Evolutionary conservation across 2,797 vertebrate species (phyloP), one percentile per base, ranked within the genome.

Genomic region (Ambastaia sidthimunki): DNA sequence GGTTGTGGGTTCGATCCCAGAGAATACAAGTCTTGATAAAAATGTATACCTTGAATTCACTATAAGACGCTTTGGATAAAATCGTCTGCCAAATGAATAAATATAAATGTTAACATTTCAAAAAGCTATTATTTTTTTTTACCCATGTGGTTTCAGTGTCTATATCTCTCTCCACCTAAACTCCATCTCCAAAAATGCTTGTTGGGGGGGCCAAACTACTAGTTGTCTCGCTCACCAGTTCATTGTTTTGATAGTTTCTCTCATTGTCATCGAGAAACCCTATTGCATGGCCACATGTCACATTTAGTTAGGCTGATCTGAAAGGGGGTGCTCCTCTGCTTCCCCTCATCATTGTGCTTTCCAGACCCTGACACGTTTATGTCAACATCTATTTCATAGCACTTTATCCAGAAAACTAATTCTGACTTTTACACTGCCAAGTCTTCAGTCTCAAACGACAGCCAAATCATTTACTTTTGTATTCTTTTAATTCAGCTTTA

Each of bases 311-410:
- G 80, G 63, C 59, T 34, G 34, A 85, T 88, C 86, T 84, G 73
- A 80, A 10, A 82, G 18, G 69, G 81, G 71, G 55, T 84, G 80
- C 84, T 62, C 0, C 63, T 80, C 67, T 82, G 78, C 68, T 82
- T 68, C 86, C 85, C 80, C 71, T 82, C 77, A 88, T 87, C 91
- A 89, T 82, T 89, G 90, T 89, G 87, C 84, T 85, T 93, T 88
- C 80, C 63, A 90, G 85, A 90, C 91, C 82, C 89, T 81, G 85
- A 82, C 90, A 87, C 89, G 88, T 90, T 88, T 89, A 86, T 88
- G 85, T 90, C 59, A 83, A 86, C 83, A 87, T 88, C 88, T 87
- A 86, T 92, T 92, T 88, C 87, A 86, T 87, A 84, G 80, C 79
- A 82, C 80, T 87, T 92, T 89, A 90, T 80, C 83, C 52, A 84